These are phyloP conservation scores for Tretioscincus oriximinensis DNA, from an alignment of 2,113 vertebrate species.

Conservation along the genomic window DNA sequence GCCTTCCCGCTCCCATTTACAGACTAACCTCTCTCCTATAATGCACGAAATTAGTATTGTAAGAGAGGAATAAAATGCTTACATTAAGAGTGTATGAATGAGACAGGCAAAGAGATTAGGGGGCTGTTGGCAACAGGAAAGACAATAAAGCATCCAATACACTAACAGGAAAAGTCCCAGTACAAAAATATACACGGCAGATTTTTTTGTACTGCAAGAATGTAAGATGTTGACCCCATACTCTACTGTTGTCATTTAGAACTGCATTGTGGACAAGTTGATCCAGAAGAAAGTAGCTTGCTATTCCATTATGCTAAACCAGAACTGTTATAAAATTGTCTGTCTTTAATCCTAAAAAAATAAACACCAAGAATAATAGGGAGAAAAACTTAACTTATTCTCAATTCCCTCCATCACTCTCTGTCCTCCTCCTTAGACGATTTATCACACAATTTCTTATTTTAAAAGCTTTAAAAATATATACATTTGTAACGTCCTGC, in stretches of 20 bases:
- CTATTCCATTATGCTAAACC: background rate
- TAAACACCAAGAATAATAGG: too few relatives aligned
- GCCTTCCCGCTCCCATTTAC: slow-evolving; percentile 27
- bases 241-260: background rate
- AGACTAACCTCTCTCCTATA: slow-evolving; percentile 34
- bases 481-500: too few relatives aligned
- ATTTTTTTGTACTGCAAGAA: background rate
- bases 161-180: background rate
- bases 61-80: too few relatives aligned
- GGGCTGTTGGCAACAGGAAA: background rate
- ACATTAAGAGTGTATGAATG: background rate
- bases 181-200: background rate
- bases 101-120: background rate
- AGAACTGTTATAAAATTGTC: too few relatives aligned
- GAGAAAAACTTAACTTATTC: too few relatives aligned
- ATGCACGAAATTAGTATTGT: background rate
- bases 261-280: background rate
- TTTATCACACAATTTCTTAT: too few relatives aligned
- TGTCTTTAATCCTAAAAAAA: too few relatives aligned
- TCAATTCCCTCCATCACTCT: too few relatives aligned
- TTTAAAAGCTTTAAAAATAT: too few relatives aligned
- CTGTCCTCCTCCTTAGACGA: too few relatives aligned
- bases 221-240: background rate
- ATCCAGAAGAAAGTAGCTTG: background rate
- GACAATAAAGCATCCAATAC: background rate